A percentile compares a stretch with the other conserved stretches of the same genome.
Evolutionary conservation across 2,888 invertebrate genomes (phyloP).

Genomic region (Acleris cristana): DNA sequence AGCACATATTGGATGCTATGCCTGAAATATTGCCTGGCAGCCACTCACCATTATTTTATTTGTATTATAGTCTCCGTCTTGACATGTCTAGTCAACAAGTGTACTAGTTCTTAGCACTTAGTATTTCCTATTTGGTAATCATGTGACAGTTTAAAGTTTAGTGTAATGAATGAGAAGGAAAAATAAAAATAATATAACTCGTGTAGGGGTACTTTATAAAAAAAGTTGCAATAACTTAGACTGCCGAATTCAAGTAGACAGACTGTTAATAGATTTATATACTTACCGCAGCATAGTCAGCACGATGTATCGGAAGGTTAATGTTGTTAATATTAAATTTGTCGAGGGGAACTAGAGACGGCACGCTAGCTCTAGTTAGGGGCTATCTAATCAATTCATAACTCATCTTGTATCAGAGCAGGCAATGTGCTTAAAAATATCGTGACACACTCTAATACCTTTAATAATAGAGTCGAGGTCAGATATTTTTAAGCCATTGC

Average conservation of each 20-base stretch:
- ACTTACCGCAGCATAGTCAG: slow-evolving; percentile 16
- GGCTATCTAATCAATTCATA: no score
- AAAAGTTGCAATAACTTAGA: slow-evolving; percentile 35
- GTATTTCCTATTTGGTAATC: slow-evolving; percentile 27
- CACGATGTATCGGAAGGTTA: background rate
- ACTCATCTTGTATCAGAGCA: no score
- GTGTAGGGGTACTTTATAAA: slow-evolving; percentile 23
- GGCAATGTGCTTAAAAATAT: no score
- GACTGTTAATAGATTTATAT: slow-evolving; percentile 28
- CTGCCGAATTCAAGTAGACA: slow-evolving; percentile 34
- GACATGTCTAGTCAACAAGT: slow-evolving; percentile 31
- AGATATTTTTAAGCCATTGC: no score
- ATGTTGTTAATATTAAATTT: background rate
- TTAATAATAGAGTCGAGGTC: no score
- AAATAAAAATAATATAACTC: slow-evolving; percentile 19
- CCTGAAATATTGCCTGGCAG: slow-evolving; percentile 12
- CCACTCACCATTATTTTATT: slow-evolving; percentile 1
- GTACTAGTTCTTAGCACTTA: slow-evolving; percentile 31
- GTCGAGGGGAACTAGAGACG: background rate
- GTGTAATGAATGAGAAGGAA: slow-evolving; percentile 13
- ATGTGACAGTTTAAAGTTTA: slow-evolving; percentile 27
- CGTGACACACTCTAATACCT: no score
- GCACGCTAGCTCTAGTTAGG: no score
- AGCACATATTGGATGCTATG: background rate
- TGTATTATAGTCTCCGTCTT: slow-evolving; percentile 5